Evolutionary conservation across 2,888 invertebrate species (phyloP).

Genomic region (Micoletzkya japonica): DNA sequence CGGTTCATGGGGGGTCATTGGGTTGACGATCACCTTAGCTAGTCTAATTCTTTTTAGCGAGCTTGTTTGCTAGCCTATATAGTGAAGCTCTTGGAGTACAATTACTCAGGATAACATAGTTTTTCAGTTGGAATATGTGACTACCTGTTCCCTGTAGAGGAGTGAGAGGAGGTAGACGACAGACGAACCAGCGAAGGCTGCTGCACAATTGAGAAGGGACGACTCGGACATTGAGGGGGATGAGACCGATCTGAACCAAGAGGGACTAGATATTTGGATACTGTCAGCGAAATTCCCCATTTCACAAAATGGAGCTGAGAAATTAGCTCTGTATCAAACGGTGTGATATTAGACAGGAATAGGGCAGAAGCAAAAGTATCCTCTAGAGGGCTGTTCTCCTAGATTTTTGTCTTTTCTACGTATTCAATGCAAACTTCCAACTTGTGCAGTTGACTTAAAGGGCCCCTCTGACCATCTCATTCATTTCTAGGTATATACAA

Average conservation of each 20-base stretch:
- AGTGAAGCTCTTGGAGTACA: background rate
- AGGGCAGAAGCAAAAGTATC: too few species aligned
- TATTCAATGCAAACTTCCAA: too few species aligned
- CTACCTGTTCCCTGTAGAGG: slow-evolving; percentile 64
- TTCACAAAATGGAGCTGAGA: too few species aligned
- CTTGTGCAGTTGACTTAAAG: too few species aligned
- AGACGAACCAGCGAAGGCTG: slow-evolving; percentile 71
- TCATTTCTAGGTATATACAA: too few species aligned
- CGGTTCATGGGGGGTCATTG: too few species aligned
- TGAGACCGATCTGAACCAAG: background rate
- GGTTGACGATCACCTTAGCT: too few species aligned
- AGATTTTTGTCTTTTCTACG: too few species aligned
- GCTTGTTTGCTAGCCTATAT: background rate
- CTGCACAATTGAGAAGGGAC: slow-evolving; percentile 40
- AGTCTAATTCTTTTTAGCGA: background rate
- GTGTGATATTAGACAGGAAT: too few species aligned
- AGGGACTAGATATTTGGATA: background rate
- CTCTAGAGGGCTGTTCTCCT: too few species aligned
- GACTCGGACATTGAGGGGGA: slow-evolving; percentile 35
- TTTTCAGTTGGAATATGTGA: background rate
- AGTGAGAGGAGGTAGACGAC: slow-evolving; percentile 67
- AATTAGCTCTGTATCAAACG: too few species aligned
- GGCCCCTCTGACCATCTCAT: too few species aligned
- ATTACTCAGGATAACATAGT: background rate
- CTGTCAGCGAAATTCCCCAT: background rate